Percentiles rank a stretch among this genome's conserved stretches.
These are phyloP conservation scores for Chiroxiphia lanceolata DNA, from an alignment of 2,797 vertebrate genomes.

Conservation along the genomic window DNA sequence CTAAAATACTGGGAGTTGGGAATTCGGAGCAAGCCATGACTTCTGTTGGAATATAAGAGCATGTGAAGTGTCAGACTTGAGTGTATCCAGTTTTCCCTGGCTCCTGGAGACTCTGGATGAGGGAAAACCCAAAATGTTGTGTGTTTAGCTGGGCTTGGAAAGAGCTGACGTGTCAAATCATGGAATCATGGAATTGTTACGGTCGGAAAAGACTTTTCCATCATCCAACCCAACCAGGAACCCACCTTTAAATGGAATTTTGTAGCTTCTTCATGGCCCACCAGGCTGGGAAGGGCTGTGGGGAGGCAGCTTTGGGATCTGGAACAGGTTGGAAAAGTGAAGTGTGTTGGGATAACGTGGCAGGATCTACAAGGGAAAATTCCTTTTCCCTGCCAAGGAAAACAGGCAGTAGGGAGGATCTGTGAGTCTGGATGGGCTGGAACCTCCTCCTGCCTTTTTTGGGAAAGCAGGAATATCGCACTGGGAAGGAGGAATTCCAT, in stretches of 20 bases:
- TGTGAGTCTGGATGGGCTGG: not conserved
- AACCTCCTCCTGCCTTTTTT: fast-evolving
- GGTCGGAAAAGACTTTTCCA: no score
- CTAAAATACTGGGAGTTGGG: not conserved
- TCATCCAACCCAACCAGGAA: no score
- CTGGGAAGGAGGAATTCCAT: not conserved
- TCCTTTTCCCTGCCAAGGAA: not conserved
- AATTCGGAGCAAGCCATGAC: not conserved
- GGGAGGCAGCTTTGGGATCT: not conserved
- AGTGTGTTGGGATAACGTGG: not conserved
- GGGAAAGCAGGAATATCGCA: not conserved
- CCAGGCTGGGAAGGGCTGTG: not conserved
- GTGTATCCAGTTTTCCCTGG: not conserved
- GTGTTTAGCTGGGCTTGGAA: not conserved
- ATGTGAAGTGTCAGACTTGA: not conserved
- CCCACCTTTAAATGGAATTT: no score
- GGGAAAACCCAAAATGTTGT: not conserved
- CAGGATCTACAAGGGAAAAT: not conserved
- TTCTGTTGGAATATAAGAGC: not conserved
- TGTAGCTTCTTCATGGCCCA: no score
- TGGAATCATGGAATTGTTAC: no score
- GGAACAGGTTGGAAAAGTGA: not conserved
- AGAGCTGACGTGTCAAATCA: not conserved
- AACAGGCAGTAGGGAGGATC: not conserved
- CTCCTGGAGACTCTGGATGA: not conserved